These are phyloP conservation scores for Diplodus sargus DNA, from an alignment of 2,797 vertebrate genomes.

Conservation along the genomic window DNA sequence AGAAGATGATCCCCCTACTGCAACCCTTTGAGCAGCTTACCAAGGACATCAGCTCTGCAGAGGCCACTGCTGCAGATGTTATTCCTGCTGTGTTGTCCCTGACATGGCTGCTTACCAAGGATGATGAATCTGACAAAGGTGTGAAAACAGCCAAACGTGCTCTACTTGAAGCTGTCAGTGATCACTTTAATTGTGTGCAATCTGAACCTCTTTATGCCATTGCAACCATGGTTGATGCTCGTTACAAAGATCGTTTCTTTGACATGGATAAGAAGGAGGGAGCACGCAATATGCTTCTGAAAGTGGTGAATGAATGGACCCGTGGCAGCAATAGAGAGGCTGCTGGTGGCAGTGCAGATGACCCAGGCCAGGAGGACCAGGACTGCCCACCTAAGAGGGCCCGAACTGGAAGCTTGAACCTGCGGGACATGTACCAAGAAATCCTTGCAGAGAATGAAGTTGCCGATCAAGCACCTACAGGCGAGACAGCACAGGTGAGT, in stretches of 20 bases:
- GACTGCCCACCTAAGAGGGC: not conserved
- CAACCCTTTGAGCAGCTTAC: constrained; percentile 21
- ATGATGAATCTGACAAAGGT: not conserved
- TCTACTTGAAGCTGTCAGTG: not conserved
- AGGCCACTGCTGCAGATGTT: constrained; percentile 19
- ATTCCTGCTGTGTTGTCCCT: constrained; percentile 13
- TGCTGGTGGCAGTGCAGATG: not conserved
- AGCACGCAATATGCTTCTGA: constrained; percentile 1
- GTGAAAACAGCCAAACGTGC: not conserved
- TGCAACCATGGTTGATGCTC: constrained; percentile 5
- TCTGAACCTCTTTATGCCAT: constrained; percentile 6
- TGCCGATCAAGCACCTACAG: too few species aligned
- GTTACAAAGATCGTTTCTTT: constrained; percentile 16
- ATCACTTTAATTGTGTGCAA: constrained; percentile 18
- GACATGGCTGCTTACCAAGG: constrained; percentile 9
- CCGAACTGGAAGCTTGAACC: not conserved
- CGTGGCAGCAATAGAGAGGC: not conserved
- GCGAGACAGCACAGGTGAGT: not conserved
- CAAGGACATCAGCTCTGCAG: constrained; percentile 12
- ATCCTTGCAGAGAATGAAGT: not conserved
- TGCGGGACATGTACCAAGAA: constrained; percentile 3
- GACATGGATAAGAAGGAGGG: not conserved
- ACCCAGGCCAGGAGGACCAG: not conserved
- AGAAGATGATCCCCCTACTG: constrained; percentile 17
- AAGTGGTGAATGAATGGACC: constrained; percentile 10